Percentiles rank a stretch among this genome's conserved stretches.
These are phyloP conservation scores for Strigamia maritima DNA, from an alignment of 2,888 invertebrate genomes.

Conservation along the genomic window DNA sequence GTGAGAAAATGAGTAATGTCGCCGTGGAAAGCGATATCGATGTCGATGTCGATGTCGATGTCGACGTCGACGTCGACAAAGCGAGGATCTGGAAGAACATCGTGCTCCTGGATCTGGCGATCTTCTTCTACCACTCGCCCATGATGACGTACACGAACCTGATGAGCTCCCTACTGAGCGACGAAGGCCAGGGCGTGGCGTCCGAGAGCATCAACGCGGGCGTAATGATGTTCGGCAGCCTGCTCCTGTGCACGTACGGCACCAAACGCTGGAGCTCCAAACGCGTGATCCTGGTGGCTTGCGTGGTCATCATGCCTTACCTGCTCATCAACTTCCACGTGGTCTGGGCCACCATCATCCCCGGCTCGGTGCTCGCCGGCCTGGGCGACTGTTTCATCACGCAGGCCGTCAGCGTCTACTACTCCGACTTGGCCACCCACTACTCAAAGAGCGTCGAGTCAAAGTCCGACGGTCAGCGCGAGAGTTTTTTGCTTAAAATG, in stretches of 20 bases:
- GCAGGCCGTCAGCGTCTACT: slow-evolving; percentile 35
- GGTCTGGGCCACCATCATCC: slow-evolving; percentile 35
- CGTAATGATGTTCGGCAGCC: not conserved
- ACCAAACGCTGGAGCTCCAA: slow-evolving; percentile 19
- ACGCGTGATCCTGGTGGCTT: not conserved
- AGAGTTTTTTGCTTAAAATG: slow-evolving; percentile 26
- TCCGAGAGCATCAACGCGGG: slow-evolving; percentile 37
- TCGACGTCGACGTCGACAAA: not conserved
- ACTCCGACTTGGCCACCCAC: slow-evolving; percentile 17
- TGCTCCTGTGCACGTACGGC: slow-evolving; percentile 32
- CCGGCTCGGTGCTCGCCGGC: slow-evolving; percentile 1
- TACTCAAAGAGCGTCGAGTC: not conserved
- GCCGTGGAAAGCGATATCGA: too few species aligned
- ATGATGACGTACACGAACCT: slow-evolving; percentile 35
- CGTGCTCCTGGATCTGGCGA: not conserved
- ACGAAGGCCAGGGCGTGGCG: slow-evolving; percentile 36
- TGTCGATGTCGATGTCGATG: not conserved
- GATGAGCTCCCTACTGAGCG: slow-evolving; percentile 36
- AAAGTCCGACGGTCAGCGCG: slow-evolving; percentile 17
- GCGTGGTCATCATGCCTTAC: slow-evolving; percentile 17
- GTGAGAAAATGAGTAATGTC: not conserved
- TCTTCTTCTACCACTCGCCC: slow-evolving; percentile 24
- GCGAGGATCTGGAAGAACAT: slow-evolving; percentile 31
- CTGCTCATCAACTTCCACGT: slow-evolving; percentile 35
- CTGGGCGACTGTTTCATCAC: slow-evolving; percentile 32